Base-by-base conservation (phyloP, 2,113 vertebrate species). In the Macquaria australasica region DNA sequence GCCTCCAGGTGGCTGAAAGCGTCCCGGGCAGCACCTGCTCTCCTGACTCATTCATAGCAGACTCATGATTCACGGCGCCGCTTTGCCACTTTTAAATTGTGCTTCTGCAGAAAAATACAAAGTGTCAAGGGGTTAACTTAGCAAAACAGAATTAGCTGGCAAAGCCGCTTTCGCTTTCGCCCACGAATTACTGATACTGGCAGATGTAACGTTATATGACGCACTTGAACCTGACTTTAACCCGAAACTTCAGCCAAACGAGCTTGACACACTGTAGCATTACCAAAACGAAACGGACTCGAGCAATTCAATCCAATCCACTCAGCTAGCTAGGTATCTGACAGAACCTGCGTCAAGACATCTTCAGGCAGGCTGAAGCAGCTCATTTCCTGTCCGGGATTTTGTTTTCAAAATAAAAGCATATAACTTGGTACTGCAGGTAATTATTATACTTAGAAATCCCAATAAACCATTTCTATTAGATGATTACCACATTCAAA, bases 41-140 rank as follows among this genome's bases (percentile, higher is more conserved):
- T 81, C 83, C 84, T 15, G 83, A 72, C 76, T 90, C 84, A 81
- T 63, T 93, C 93, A 93, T 94, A 81, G 86, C 90, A 93, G 79
- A 31, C 68, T 70, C 92, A 92, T 91, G 73, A 39, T 79, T 77
- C 67, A 20, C 81, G n/a, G 73, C 77, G 53, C 72, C 2, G 85
- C 72, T 89, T 51, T 28, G 55, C 20, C 82, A 84, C 89, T 92
- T 92, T 90, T 74, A 58, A 75, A 82, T 50, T n/a, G 60, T 48
- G 64, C 34, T 67, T 60, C 93, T 94, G 91, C 82, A 87, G 72
- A 81, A n/a, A 88, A 75, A 87, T 1, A 84, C 39, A 82, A 70
- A 81, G 48, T 77, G 75, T 70, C 25, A 84, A 37, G 5, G 59
- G 67, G 34, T 34, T 34, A 34, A 34, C 34, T 87, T 79, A 90